Base-by-base conservation (phyloP, 30 jellyfish, hydroid and myxozoan species). In the Aurelia sp. region DNA sequence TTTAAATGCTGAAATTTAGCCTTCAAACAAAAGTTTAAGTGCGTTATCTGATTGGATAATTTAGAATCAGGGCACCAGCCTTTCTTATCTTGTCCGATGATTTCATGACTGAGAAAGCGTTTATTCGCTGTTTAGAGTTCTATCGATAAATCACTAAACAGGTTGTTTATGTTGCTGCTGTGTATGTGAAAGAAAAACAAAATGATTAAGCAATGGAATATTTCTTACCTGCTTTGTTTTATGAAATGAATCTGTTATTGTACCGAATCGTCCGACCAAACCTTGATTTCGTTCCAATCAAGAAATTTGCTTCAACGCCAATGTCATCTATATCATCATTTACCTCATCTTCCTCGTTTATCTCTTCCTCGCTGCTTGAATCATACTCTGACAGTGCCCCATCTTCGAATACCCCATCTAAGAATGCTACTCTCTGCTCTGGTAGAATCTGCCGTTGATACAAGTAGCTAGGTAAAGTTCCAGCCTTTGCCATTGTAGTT, bases 401-500 rank as follows among this genome's bases (percentile, higher is more conserved):
- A 63, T 71, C 82, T 40, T 40, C 66, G 6, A 71, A 40, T 40
- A 40, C 35, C 13, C 76, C 76, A 65, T 65, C 76, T 65, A 65
- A 65, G 76, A 65, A 65, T 65, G 47, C 47, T 15, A 65, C 37
- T 65, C 76, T 19, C 48, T 71, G 66, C 35, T 63, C 82, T 40
- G 66, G 66, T 41, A 22, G 64, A 17, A 71, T 40, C 16, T 71
- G 66, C 11, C 22, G 66, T 40, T 50, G 64, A 50, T 71, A 71
- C 66, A 3, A 71, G 66, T 71, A 71, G 48, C 35, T 31, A 35
- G 82, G 82, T 23, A 27, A 27, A 6, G 82, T 71, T 40, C 66
- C 82, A 40, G 66, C 64, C 66, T 71, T 71, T 40, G 64, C 82
- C 82, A 71, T 71, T n/a, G 82, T 71, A 11, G 82, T 71, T 50